phyloP scores from a whole-genome alignment of 2,113 vertebrate genomes.

The Poeciliopsis turrubarensis region DNA sequence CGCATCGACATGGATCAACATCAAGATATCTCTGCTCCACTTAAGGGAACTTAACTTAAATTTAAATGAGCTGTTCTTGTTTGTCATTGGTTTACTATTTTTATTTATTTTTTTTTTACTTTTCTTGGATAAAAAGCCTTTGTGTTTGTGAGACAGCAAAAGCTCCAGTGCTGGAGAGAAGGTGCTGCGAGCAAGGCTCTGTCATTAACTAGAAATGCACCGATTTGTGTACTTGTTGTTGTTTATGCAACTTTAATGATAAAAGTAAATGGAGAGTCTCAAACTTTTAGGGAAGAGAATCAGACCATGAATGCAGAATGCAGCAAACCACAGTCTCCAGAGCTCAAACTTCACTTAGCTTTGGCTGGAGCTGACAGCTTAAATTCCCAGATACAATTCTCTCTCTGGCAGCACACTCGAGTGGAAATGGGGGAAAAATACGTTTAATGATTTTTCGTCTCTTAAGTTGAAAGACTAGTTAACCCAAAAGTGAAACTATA shows the following conservation, averaged over 20 bases:
- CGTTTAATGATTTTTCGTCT: slow-evolving; percentile 39
- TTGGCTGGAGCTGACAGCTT: slow-evolving; percentile 44
- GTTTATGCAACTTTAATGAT: slow-evolving; percentile 51
- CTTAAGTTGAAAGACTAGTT: slow-evolving; percentile 51
- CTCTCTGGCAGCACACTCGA: slow-evolving; percentile 30
- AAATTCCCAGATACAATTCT: slow-evolving; percentile 45
- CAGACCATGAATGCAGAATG: slow-evolving; percentile 31
- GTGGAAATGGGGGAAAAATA: slow-evolving; percentile 42
- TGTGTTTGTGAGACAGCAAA: not conserved
- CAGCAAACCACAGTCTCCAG: slow-evolving; percentile 31
- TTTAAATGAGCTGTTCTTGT: too few species aligned
- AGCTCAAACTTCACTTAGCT: slow-evolving; percentile 50
- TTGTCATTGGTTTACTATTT: too few species aligned
- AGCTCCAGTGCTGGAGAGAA: slow-evolving; percentile 3
- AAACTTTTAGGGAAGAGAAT: slow-evolving; percentile 20
- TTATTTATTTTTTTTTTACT: not conserved
- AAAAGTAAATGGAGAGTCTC: slow-evolving; percentile 28
- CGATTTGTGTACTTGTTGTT: slow-evolving; percentile 39
- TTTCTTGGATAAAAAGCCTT: not conserved
- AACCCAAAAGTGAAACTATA: slow-evolving; percentile 50
- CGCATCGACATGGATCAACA: not conserved
- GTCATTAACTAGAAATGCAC: slow-evolving; percentile 25
- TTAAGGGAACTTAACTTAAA: not conserved
- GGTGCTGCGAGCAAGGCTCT: slow-evolving; percentile 7
- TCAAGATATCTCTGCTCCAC: not conserved